phyloP scores from a whole-genome alignment of 2,888 invertebrate species.

The Pteria penguin region DNA sequence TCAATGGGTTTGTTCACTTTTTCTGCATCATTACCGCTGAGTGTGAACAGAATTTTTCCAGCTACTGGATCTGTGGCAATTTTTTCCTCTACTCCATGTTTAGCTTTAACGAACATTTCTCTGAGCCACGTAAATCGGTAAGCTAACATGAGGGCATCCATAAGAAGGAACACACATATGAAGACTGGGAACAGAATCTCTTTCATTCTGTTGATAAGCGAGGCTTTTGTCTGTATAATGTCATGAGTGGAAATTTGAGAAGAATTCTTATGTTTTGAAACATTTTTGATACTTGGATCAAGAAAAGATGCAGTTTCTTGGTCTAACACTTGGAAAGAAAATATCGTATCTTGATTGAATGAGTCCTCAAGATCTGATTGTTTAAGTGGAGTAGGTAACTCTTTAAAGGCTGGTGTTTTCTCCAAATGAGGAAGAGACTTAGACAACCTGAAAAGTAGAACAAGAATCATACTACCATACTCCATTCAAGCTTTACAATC shows the following conservation, averaged over 20 bases:
- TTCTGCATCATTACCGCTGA: conserved; percentile 65
- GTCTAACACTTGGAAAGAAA: conserved; percentile 13
- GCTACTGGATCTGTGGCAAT: conserved; percentile 70
- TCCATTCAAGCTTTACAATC: too few relatives aligned
- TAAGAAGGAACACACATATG: conserved; percentile 63
- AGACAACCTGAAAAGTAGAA: conserved; percentile 3
- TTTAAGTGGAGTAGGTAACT: too few relatives aligned
- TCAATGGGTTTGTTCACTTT: conserved; percentile 54
- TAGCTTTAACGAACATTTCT: conserved; percentile 58
- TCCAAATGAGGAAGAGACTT: neutral
- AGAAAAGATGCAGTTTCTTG: neutral
- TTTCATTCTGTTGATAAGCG: conserved; percentile 42
- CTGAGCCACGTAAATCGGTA: conserved; percentile 70
- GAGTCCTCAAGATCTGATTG: too few relatives aligned
- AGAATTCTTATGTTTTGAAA: neutral
- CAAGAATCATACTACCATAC: too few relatives aligned
- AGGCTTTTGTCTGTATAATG: conserved; percentile 20
- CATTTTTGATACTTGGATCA: neutral
- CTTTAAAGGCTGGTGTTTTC: too few relatives aligned
- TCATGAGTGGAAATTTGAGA: too few relatives aligned
- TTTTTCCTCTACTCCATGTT: conserved; percentile 64
- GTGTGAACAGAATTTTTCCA: conserved; percentile 66
- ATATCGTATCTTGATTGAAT: neutral
- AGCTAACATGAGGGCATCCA: conserved; percentile 65
- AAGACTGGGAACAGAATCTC: conserved; percentile 60